phyloP scores from a whole-genome alignment of 2,113 vertebrate species.

The Micronycteris hirsuta region DNA sequence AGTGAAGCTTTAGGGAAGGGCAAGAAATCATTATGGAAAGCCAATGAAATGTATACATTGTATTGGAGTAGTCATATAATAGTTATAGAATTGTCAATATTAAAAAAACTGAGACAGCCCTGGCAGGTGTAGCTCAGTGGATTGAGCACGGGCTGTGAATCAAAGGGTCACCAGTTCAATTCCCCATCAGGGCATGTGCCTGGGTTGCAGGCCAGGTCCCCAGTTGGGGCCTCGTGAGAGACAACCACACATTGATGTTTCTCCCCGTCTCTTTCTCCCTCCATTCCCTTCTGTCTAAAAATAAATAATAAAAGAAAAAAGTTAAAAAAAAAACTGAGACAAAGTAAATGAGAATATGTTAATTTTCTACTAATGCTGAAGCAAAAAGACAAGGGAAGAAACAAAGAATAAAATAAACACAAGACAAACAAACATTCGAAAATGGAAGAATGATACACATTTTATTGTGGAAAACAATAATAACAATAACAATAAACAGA shows the following conservation, averaged over 20 bases:
- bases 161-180: no score
- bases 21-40: background rate
- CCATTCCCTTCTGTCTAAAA: no score
- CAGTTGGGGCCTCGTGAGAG: no score
- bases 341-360: background rate
- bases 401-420: background rate
- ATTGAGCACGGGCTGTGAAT: no score
- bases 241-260: no score
- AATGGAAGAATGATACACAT: background rate
- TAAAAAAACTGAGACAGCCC: background rate
- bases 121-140: no score
- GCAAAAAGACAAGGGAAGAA: background rate
- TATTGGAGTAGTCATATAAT: background rate
- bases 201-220: no score
- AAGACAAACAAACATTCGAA: background rate
- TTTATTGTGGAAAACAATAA: background rate
- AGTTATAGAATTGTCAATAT: background rate
- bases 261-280: no score
- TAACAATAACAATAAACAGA: background rate
- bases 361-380: background rate
- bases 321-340: no score
- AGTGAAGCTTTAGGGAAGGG: background rate
- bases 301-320: no score
- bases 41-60: background rate
- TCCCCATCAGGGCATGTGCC: no score